Evolutionary conservation across 2,113 vertebrate species (phyloP), one percentile per base, ranked within the genome.

Genomic region (Perognathus longimembris): DNA sequence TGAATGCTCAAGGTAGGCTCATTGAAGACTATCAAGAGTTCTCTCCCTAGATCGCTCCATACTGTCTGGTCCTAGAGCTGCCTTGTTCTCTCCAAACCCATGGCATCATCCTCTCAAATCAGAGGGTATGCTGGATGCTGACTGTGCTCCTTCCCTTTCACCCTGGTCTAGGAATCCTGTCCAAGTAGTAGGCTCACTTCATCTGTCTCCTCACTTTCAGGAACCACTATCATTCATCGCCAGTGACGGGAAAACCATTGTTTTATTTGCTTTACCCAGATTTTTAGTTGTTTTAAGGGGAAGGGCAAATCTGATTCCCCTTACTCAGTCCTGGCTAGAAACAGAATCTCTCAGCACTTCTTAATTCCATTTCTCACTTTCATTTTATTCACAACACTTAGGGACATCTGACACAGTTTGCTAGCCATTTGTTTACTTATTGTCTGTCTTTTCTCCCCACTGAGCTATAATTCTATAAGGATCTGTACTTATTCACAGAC

Each of bases 211-310:
- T 66, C 32, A 74, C 28, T 79, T 18, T 66, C 34, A 30, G 24
- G 45, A 6, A 59, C 57, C 28, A 54, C 40, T 76, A 11, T 54
- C 88, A 77, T 69, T 84, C 34, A 57, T 76, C 28, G 45, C 12
- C 69, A 42, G 6, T 34, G 36, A 30, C 67, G 77, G 73, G 20
- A 69, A 86, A 87, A 75, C 57, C 18, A 81, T 50, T 36, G 14
- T 61, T 87, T 73, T 12, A 38, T 36, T 8, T 70, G 15, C 6
- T n/a, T 73, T 81, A 18, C 80, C 45, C 10, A 61, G 36, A 73
- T 57, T 90, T 82, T 86, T 30, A 34, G 34, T 78, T 73, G 20
- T 80, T 88, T 83, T 45, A 74, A 81, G 36, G 64, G 20, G 38
- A 74, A 80, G 28, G 34, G 42, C 34, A 59, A 80, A 17, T 38